Evolutionary conservation across 2,888 invertebrate genomes (phyloP).

Genomic region (Melolontha melolontha): DNA sequence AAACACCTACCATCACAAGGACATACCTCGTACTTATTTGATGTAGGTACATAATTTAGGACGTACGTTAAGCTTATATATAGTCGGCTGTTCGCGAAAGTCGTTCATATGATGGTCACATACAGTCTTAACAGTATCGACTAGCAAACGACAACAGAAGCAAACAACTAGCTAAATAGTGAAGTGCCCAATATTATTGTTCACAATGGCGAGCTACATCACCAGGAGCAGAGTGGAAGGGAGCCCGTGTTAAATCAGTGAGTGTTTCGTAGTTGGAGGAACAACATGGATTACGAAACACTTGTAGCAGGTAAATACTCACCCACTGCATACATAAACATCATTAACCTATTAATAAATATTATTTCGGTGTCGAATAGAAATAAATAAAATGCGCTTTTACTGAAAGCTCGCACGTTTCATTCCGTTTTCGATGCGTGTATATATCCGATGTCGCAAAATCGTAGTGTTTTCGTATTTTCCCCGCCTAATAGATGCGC

Average conservation of each 20-base stretch:
- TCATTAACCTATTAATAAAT: neutral
- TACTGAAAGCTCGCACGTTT: neutral
- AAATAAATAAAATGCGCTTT: constrained; percentile 4
- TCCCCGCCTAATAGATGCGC: neutral
- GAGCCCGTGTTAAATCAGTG: constrained; percentile 54
- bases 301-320: constrained; percentile 62
- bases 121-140: constrained; percentile 28
- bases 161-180: constrained; percentile 41
- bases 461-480: too few relatives aligned
- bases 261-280: constrained; percentile 54
- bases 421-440: constrained; percentile 11
- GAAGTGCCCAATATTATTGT: constrained; percentile 53
- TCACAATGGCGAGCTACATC: constrained; percentile 48
- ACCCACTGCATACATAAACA: constrained; percentile 18
- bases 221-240: constrained; percentile 49
- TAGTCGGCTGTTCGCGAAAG: neutral
- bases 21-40: neutral
- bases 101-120: neutral
- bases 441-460: too few relatives aligned
- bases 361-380: neutral
- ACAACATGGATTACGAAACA: constrained; percentile 61
- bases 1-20: too few relatives aligned
- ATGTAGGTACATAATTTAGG: constrained; percentile 11
- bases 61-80: constrained; percentile 17
- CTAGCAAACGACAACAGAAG: neutral